Evolutionary conservation across 1,140 invertebrate genomes (phyloP), one percentile per base, ranked within the genome.

Genomic region (Scaptomyza graminum): DNA sequence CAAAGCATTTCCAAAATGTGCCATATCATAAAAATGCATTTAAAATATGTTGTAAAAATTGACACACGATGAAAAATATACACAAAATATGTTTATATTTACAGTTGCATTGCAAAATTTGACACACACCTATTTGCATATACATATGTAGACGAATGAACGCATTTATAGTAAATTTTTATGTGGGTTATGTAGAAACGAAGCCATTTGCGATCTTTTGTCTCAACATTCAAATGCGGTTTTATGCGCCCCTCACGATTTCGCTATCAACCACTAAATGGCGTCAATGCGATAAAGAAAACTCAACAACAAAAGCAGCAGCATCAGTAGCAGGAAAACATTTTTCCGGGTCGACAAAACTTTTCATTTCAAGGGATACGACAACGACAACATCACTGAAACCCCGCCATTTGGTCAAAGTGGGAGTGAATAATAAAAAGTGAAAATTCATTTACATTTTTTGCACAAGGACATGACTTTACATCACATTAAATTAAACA

Each of bases 291-390:
- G 55, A 73, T 73, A 73, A 68, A 68, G 65, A 44, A 68, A 73
- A 73, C 57, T 68, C 57, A 61, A 61, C 65, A 68, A n/a, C 63
- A 57, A 44, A 43, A 50, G 13, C 50, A 41, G 9, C 50, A 28
- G n/a, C 64, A 44, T 25, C 54, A 44, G 37, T n/a, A 41, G n/a
- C 34, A 15, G 12, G 2, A 57, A 54, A 59, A 67, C 63, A 60
- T 72, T 72, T 72, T 72, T 72, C 69, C 55, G 63, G 55, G 16
- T 62, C 8, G 28, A 47, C 41, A 52, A 52, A 62, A 73, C 51
- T 76, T 63, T 81, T 76, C 68, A 73, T 68, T 76, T 81, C 61
- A 76, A 80, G 69, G 49, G 37, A 50, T 39, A 18, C 37, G 34
- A 46, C 25, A 55, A 44, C 46, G 34, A 22, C 34, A 70, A 22